These are phyloP conservation scores for Caenorhabditis brenneri DNA, from an alignment of 1,140 invertebrate genomes.

Conservation along the genomic window DNA sequence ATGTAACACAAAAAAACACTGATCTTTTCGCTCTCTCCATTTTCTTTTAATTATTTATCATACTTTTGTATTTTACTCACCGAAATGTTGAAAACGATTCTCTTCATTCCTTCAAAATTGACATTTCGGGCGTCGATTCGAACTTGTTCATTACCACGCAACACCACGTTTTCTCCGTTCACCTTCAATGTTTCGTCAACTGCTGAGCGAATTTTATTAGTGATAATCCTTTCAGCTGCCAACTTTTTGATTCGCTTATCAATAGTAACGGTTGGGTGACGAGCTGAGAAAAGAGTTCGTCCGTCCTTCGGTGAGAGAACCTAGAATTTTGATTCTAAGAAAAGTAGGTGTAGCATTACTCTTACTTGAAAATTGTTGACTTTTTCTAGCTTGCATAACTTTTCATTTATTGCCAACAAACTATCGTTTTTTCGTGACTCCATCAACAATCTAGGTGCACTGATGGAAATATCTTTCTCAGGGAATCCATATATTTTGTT, in stretches of 20 bases:
- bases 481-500: constrained; percentile 4
- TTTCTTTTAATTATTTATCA: too few relatives aligned
- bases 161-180: constrained; percentile 13
- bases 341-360: neutral
- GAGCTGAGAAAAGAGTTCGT: neutral
- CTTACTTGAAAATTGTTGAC: constrained; percentile 22
- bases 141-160: constrained; percentile 20
- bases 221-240: constrained; percentile 2
- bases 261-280: constrained; percentile 13
- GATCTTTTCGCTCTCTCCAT: too few relatives aligned
- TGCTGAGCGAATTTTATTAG: constrained; percentile 2
- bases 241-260: neutral
- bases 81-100: constrained; percentile 33
- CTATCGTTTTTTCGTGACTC: constrained; percentile 16
- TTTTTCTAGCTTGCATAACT: constrained; percentile 14
- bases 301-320: constrained; percentile 10
- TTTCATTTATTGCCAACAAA: constrained; percentile 16
- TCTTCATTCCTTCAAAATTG: constrained; percentile 23
- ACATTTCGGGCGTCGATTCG: constrained; percentile 8
- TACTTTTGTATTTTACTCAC: neutral
- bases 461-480: constrained; percentile 4
- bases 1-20: too few relatives aligned
- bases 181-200: neutral
- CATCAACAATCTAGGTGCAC: constrained; percentile 1
- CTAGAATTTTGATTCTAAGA: neutral